A percentile compares a stretch with the other conserved stretches of the same genome.
Conservation (phyloP, 2,113 vertebrate species). For the Dromas ardeola region DNA sequence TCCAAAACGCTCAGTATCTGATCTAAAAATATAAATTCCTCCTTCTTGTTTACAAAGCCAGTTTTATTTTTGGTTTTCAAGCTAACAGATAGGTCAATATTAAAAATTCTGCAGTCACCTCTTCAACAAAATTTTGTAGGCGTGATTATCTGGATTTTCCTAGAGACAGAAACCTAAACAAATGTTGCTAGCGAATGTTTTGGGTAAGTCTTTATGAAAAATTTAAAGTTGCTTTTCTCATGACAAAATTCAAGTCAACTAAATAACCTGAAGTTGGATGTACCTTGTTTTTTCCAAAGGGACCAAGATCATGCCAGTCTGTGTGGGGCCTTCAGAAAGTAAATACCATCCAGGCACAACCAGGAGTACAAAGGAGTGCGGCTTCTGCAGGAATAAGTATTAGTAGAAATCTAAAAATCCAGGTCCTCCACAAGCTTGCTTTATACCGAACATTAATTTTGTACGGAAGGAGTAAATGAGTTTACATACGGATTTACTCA, state of each 20-base stretch:
- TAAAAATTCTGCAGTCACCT: background rate
- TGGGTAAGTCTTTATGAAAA: background rate
- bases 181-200: background rate
- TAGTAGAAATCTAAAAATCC: background rate
- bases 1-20: background rate
- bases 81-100: background rate
- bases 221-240: background rate
- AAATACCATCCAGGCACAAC: background rate
- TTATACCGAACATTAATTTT: background rate
- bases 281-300: background rate
- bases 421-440: background rate
- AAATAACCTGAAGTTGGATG: background rate
- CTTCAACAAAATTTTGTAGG: background rate
- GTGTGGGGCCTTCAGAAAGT: background rate
- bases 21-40: background rate
- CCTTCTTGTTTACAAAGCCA: background rate
- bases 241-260: background rate
- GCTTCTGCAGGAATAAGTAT: background rate
- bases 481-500: background rate
- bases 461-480: background rate
- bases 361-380: background rate
- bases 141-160: background rate
- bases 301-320: background rate
- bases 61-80: background rate
- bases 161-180: background rate